Evolutionary conservation across 2,888 invertebrate species (phyloP).

Genomic region (Dryomyza anilis): DNA sequence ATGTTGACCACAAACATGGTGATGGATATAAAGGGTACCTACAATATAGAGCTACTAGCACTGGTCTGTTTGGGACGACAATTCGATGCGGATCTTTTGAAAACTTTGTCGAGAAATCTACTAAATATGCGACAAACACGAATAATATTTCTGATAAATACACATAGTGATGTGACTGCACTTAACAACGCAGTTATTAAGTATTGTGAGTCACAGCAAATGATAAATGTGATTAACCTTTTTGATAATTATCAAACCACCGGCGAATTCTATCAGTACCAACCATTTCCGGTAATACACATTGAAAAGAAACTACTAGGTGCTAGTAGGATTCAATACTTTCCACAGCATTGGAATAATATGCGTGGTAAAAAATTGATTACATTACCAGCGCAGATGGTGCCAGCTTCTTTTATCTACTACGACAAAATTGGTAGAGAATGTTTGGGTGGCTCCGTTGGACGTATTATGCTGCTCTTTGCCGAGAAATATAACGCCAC

Average conservation of each 20-base stretch:
- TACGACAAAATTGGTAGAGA: slow-evolving; percentile 19
- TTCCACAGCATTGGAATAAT: slow-evolving; percentile 19
- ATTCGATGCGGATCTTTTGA: slow-evolving; percentile 15
- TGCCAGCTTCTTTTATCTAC: slow-evolving; percentile 39
- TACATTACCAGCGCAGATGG: slow-evolving; percentile 32
- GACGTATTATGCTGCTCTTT: slow-evolving; percentile 36
- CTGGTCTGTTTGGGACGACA: background rate
- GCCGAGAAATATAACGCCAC: slow-evolving; percentile 40
- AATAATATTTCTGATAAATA: slow-evolving; percentile 4
- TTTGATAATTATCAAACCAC: slow-evolving; percentile 14
- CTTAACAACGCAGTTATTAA: background rate
- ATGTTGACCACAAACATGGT: too few species aligned
- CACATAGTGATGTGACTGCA: background rate
- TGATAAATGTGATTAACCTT: slow-evolving; percentile 23
- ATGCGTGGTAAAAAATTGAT: slow-evolving; percentile 16
- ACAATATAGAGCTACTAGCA: background rate
- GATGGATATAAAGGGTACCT: too few species aligned
- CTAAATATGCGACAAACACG: slow-evolving; percentile 24
- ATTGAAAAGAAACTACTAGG: background rate
- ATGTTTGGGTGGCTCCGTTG: slow-evolving; percentile 36
- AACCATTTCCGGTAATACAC: slow-evolving; percentile 24
- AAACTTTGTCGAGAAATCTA: slow-evolving; percentile 17
- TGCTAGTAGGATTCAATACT: background rate
- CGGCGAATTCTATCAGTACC: slow-evolving; percentile 5
- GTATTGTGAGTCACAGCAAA: background rate